Base-by-base conservation (phyloP, 1,140 invertebrate genomes). In the Dufourea novaeangliae region DNA sequence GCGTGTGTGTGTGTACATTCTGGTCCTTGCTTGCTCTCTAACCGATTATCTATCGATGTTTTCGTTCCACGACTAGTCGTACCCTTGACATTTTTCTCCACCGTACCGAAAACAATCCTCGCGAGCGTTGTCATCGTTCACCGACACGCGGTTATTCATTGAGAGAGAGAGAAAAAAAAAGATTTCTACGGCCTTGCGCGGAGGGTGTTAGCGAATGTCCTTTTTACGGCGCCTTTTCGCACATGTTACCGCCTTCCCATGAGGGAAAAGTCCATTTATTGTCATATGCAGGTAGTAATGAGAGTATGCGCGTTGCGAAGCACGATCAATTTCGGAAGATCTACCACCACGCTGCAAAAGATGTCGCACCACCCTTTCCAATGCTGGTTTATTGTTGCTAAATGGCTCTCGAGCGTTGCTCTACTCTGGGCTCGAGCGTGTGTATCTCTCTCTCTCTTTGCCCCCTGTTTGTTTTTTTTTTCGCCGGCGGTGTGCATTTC, bases 281-380 rank as follows among this genome's bases (percentile, higher is more conserved):
- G 82, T 84, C 46, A 80, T 72, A 67, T 74, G 72, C 56, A 54
- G 63, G 71, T 76, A 74, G 82, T 84, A 84, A 84, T 72, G 83
- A 84, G 83, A 84, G 83, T 84, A 71, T 84, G 82, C 82, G 81
- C 81, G 81, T 81, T 83, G 78, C 82, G 82, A 80, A 68, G 77
- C 67, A 72, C 81, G 83, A 84, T 84, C 82, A 84, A 84, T 84
- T 84, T 84, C 83, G 83, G 82, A 80, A 80, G 82, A 84, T 83
- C 81, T 75, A 79, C 82, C 41, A 46, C 34, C 56, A 66, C 80
- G 59, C 62, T 76, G 72, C 71, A 83, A 72, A 84, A 84, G 83
- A 84, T 84, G 82, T 84, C 82, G 82, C 82, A 25, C 67, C 77
- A 46, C 77, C 71, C 71, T 56, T 57, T 41, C 56, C 29, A 50